Base-by-base conservation (phyloP, 64 coral and sea anemone species). In the Dendronephthya gigantea region DNA sequence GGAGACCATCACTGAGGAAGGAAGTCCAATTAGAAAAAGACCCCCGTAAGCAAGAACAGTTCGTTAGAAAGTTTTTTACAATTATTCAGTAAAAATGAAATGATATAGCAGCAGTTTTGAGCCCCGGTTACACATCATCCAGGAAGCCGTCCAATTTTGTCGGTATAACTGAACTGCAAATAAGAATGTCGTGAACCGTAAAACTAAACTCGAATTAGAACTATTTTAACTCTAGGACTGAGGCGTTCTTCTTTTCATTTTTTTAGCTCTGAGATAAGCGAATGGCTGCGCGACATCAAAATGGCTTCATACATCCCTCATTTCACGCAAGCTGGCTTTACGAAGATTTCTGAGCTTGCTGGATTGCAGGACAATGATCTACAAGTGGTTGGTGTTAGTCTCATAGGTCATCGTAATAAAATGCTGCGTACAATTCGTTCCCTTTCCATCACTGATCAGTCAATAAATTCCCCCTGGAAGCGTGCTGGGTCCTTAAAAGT, bases 391-490 rank as follows among this genome's bases (percentile, higher is more conserved):
- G 72, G 72, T 8, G 72, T 79, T 15, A 79, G 2, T 34, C 72
- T 79, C 14, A 19, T 79, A 15, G 72, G 72, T 34, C 72, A 79
- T 39, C 72, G 72, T 39, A 79, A 79, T 39, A 79, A 79, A 39
- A 79, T 79, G 72, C 17, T 79, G 3, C 72, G 72, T 4, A 79
- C 32, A 34, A 79, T 79, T 35, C 72, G 72, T 79, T 36, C 72
- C 4, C 32, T 79, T 14, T 33, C 72, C 11, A 39, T 79, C 10
- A 36, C 72, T 12, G 72, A 30, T 16, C 27, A 79, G 29, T 39
- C 30, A 39, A 79, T 35, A 8, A 19, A 35, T 0, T 9, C 15
- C 0, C 19, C 28, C 16, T 79, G 72, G 1, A 79, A 79, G 4
- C 72, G 72, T n/a, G 2, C 58, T 66, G 29, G 29, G 32, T 79